Evolutionary conservation across 2,797 vertebrate genomes (phyloP), one percentile per base, ranked within the genome.

Genomic region (Schizopygopsis malacanthus): DNA sequence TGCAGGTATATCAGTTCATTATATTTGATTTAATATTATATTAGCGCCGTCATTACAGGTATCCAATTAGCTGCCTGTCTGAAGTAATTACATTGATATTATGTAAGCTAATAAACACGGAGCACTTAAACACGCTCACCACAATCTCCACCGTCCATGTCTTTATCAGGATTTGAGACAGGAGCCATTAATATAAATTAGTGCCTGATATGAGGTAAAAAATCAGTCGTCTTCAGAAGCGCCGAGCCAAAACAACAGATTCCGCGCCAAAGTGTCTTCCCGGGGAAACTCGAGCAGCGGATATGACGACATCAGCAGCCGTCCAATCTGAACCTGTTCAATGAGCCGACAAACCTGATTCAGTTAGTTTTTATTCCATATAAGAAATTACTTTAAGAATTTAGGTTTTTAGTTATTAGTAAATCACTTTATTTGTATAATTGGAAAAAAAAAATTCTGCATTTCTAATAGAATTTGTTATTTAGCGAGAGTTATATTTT

Each of bases 241-340:
- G 70, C 59, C 12, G 12, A 22, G 10, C 82, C 87, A 91, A 90
- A 85, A 94, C 91, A 94, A 92, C 92, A 89, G 88, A 37, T 18
- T 91, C 90, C 92, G 94, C 96, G 96, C 95, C 94, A 96, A 96
- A 91, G 89, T 75, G 3, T 22, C 77, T 95, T 96, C 93, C 94
- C 95, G 94, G 95, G 93, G 91, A 96, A 95, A 96, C 90, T 95
- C 92, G 92, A 93, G 92, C 79, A 85, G 78, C 77, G 96, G 95
- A 96, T 93, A 76, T 95, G 91, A 93, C 92, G n/a, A 89, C 71
- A 52, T 1, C 0, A 1, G n/a, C 10, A 4, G 2, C 3, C 63
- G 78, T 25, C 93, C 92, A 93, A 91, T 92, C 65, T n/a, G 37
- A 88, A 78, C 22, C 2, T 63, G 28, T 39, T 82, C 16, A 82